Evolutionary conservation across 2,888 invertebrate genomes (phyloP).

Genomic region (Drosophila pseudotakahashii): DNA sequence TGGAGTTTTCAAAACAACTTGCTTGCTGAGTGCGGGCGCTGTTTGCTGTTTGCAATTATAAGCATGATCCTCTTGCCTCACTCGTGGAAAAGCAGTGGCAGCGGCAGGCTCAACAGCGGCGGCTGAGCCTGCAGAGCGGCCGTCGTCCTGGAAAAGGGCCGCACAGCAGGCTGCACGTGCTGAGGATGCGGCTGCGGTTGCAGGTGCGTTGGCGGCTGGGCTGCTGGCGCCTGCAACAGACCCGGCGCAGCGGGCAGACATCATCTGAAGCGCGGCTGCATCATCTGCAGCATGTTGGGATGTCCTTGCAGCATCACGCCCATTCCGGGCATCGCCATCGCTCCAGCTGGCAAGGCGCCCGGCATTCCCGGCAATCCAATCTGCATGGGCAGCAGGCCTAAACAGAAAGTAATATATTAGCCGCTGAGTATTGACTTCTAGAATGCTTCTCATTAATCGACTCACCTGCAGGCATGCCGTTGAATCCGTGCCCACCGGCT

Average conservation of each 20-base stretch:
- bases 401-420: not conserved
- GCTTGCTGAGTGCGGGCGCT: constrained; percentile 38
- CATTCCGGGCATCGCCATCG: constrained; percentile 83
- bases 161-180: constrained; percentile 77
- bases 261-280: constrained; percentile 96
- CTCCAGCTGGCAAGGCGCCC: constrained; percentile 66
- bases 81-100: constrained; percentile 83
- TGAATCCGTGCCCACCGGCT: constrained; percentile 73
- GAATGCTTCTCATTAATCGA: constrained; percentile 3
- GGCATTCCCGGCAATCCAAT: constrained; percentile 79
- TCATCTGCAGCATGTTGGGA: constrained; percentile 86
- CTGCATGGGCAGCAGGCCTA: constrained; percentile 83
- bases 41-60: constrained; percentile 20
- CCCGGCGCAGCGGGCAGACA: constrained; percentile 86
- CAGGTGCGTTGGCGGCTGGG: constrained; percentile 53
- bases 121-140: constrained; percentile 84
- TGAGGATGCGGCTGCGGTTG: constrained; percentile 83
- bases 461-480: constrained; percentile 84
- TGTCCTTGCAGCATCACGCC: constrained; percentile 85
- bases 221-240: constrained; percentile 81
- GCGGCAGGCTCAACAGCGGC: constrained; percentile 81
- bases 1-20: constrained; percentile 68
- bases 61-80: constrained; percentile 44
- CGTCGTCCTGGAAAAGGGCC: constrained; percentile 44
- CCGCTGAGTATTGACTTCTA: not conserved